Base-by-base conservation (phyloP, 2,888 invertebrate species). In the Crossocerus cetratus region DNA sequence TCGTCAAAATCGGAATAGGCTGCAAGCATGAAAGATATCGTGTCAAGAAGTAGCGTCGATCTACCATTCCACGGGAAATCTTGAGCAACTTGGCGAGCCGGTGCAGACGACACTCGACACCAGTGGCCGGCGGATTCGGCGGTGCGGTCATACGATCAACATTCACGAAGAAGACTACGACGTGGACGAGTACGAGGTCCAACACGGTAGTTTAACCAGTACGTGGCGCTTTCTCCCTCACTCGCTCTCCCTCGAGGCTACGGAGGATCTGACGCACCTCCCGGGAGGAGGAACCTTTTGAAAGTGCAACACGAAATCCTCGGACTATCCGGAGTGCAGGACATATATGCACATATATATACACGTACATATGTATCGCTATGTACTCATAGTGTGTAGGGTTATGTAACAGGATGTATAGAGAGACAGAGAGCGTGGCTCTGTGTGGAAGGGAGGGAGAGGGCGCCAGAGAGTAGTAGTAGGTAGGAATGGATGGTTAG, bases 271-370 rank as follows among this genome's bases (percentile, higher is more conserved):
- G 32, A 20, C 58, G 61, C 53, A 62, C 23, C 14, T 16, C 49
- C 21, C 13, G 23, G 59, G 42, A 53, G 23, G 54, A 32, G 66
- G 57, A 78, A 64, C 45, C 66, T 66, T 68, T 72, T 32, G 67
- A 77, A 74, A 73, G 62, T 71, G 69, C 77, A 76, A 74, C 72
- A 67, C 71, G 71, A 61, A 75, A 67, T 72, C 66, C 65, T 45
- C 65, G 65, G 62, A 61, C 58, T 65, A 43, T 61, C 61, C 70
- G 63, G 69, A 71, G 62, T 59, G 65, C 62, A 65, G 68, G 55
- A 71, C 63, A 66, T 66, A 59, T 32, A 59, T 1, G 14, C 4
- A 20, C 55, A 16, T 23, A 32, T 45, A 22, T 20, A 60, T 13
- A 45, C n/a, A 21, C 22, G 20, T 23, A 64, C 8, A 20, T 42